Evolutionary conservation across 2,797 vertebrate genomes (phyloP).

Genomic region (Sparidentex hasta): DNA sequence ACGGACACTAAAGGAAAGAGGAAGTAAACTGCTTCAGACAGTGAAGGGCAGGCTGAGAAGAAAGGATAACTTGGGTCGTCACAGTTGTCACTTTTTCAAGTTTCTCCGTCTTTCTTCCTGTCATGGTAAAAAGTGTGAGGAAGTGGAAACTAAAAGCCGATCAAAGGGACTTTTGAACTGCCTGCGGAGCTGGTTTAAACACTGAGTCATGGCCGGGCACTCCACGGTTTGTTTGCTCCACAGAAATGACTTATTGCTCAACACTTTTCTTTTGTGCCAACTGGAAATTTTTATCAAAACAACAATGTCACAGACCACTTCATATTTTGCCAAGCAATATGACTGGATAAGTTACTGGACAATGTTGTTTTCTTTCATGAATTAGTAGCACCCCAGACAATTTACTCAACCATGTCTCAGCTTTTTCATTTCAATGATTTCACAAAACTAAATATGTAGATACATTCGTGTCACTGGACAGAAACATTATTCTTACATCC

Average conservation of each 20-base stretch:
- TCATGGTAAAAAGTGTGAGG: neutral
- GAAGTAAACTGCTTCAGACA: conserved; percentile 43
- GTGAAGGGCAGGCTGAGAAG: conserved; percentile 35
- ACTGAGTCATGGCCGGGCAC: neutral
- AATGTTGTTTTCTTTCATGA: too few species aligned
- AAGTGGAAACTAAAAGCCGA: conserved; percentile 3
- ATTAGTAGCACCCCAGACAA: neutral
- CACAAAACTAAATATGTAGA: neutral
- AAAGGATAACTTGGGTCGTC: neutral
- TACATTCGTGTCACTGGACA: neutral
- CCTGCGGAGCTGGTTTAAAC: conserved; percentile 4
- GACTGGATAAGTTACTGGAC: too few species aligned
- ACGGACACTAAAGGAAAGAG: conserved; percentile 14
- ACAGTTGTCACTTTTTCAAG: conserved; percentile 4
- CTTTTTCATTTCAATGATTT: neutral
- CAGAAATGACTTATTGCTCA: too few species aligned
- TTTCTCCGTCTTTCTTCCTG: conserved; percentile 1
- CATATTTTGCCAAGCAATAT: too few species aligned
- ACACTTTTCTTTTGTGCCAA: too few species aligned
- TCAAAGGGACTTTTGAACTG: conserved; percentile 6
- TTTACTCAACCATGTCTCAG: neutral
- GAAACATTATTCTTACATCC: fast-evolving
- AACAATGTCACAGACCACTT: too few species aligned
- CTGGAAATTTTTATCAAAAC: too few species aligned
- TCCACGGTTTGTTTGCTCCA: too few species aligned